Evolutionary conservation across 2,797 vertebrate species (phyloP).

Genomic region (Pyrocephalus nanus): DNA sequence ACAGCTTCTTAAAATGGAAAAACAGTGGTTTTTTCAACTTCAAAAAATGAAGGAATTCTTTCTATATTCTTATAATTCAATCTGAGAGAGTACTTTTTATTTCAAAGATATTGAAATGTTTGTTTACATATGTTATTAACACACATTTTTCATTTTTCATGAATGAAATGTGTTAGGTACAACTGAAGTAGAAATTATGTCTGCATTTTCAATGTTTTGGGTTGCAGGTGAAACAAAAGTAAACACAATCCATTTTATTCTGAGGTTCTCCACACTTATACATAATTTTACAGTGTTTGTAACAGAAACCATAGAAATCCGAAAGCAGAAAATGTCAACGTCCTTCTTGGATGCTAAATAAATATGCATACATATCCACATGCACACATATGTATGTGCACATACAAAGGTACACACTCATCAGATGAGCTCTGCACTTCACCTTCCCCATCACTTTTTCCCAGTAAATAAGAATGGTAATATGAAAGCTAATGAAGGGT

Average conservation of each 20-base stretch:
- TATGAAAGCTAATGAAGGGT: neutral
- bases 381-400: accelerated
- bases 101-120: neutral
- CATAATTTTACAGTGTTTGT: neutral
- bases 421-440: neutral
- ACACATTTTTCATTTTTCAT: neutral
- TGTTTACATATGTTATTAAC: neutral
- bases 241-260: neutral
- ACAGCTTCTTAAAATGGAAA: neutral
- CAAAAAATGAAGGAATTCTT: neutral
- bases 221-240: neutral
- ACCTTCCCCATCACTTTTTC: neutral
- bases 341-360: neutral
- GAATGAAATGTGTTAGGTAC: neutral
- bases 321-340: neutral
- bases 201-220: neutral
- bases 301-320: neutral
- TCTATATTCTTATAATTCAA: neutral
- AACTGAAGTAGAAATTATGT: neutral
- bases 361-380: neutral
- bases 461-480: neutral
- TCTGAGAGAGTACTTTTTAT: neutral
- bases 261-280: neutral
- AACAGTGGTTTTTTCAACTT: neutral
- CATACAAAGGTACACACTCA: neutral